Base-by-base conservation (phyloP, 2,113 vertebrate genomes). In the Brachyhypopomus gauderio region DNA sequence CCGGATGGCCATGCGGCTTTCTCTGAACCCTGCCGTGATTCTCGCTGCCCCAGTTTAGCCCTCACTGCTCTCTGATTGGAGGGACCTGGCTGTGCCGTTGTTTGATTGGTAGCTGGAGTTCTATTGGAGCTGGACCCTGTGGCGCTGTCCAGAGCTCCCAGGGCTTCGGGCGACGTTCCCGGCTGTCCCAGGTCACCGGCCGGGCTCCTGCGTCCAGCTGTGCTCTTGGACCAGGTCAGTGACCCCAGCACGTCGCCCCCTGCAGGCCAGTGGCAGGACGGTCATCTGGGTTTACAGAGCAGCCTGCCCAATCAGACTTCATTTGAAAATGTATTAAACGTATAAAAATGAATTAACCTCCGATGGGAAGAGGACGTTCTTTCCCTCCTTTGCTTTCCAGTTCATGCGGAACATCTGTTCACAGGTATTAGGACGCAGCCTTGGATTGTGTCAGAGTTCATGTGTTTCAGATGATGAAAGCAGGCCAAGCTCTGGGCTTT, bases 41-140 rank as follows among this genome's bases (percentile, higher is more conserved):
- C n/a, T 80, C 12, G 17, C 67, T 77, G 84, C 77, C 74, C 84
- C 67, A 74, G 38, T 83, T 85, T 72, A 45, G 45, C 80, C 41
- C 16, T 5, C 36, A 0, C 34, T 2, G 22, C n/a, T 23, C 66
- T 85, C 64, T 25, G 64, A 69, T 79, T 79, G 76, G 82, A 78
- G 36, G 38, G 5, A 2, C 4, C 5, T 58, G 36, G 72, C 74
- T 73, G 67, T 77, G 69, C 73, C 20, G 17, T 66, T 1, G 23
- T 27, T 45, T 34, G 11, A 79, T 75, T 82, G 79, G 79, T 69
- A 52, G 66, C 45, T 22, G 41, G 41, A n/a, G 38, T 66, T 79
- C 48, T 23, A 41, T n/a, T 70, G 75, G 62, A 77, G 63, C 55
- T 41, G 27, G 71, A 63, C 77, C 56, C 38, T 45, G 38, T 23